Evolutionary conservation across 2,888 invertebrate species (phyloP).

Genomic region (Darwinula stevensoni): DNA sequence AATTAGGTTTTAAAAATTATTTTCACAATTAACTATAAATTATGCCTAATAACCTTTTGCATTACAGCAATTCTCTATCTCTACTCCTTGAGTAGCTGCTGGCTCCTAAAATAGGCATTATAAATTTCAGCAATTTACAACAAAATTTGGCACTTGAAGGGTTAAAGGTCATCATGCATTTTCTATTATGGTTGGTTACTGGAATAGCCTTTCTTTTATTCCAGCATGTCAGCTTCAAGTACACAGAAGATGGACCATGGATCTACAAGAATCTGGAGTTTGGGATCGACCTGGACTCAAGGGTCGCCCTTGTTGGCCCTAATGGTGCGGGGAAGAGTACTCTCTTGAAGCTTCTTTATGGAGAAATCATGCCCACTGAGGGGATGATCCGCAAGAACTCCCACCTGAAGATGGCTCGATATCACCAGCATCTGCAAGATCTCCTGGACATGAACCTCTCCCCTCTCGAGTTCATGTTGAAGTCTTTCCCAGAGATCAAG

Average conservation of each 20-base stretch:
- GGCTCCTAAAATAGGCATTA: too few species aligned
- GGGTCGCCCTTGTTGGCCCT: slow-evolving; percentile 73
- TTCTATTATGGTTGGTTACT: too few species aligned
- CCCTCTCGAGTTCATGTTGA: slow-evolving; percentile 95
- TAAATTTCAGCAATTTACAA: too few species aligned
- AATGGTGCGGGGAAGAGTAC: slow-evolving; percentile 99
- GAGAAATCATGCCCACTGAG: slow-evolving; percentile 73
- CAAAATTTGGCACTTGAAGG: too few species aligned
- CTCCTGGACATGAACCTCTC: slow-evolving; percentile 73
- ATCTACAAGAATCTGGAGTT: slow-evolving; percentile 96
- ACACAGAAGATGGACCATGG: slow-evolving; percentile 51
- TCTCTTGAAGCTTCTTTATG: slow-evolving; percentile 71
- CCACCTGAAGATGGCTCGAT: slow-evolving; percentile 83
- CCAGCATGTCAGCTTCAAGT: slow-evolving; percentile 87
- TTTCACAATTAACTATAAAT: too few species aligned
- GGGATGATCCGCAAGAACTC: slow-evolving; percentile 97
- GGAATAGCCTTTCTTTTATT: too few species aligned
- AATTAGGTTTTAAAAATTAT: too few species aligned
- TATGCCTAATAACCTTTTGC: too few species aligned
- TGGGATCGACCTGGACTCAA: slow-evolving; percentile 90
- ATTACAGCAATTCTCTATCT: too few species aligned
- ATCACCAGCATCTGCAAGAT: slow-evolving; percentile 96
- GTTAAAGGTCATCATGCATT: too few species aligned
- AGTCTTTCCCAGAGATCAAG: slow-evolving; percentile 77
- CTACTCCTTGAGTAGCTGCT: too few species aligned